A percentile compares a stretch with the other conserved stretches of the same genome.
These are phyloP conservation scores for Nycticebus coucang DNA, from an alignment of 2,113 vertebrate species.

Conservation along the genomic window DNA sequence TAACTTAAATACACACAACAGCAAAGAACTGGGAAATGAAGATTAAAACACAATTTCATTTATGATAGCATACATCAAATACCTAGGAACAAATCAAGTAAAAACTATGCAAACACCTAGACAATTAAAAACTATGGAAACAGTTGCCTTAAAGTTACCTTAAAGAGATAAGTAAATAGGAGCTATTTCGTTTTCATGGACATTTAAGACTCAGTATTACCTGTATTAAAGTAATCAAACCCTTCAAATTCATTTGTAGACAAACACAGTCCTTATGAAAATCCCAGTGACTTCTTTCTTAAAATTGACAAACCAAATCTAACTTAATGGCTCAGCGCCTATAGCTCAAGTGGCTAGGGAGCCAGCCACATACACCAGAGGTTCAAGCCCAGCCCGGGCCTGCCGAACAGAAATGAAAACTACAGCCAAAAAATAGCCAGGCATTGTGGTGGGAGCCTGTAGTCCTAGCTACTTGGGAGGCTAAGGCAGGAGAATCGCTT, in stretches of 20 bases:
- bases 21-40: background rate
- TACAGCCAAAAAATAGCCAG: too few relatives aligned
- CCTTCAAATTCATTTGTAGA: background rate
- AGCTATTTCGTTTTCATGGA: background rate
- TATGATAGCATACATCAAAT: background rate
- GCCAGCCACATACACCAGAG: too few relatives aligned
- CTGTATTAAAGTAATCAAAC: background rate
- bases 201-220: background rate
- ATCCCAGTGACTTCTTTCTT: background rate
- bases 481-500: too few relatives aligned
- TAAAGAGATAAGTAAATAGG: background rate
- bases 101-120: background rate
- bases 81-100: background rate
- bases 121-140: background rate
- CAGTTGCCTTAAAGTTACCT: too few relatives aligned
- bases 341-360: too few relatives aligned
- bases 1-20: background rate
- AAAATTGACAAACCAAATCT: background rate
- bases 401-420: too few relatives aligned
- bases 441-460: too few relatives aligned
- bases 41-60: background rate
- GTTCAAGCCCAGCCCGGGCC: too few relatives aligned
- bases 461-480: too few relatives aligned
- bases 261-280: background rate
- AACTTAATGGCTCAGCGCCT: background rate